Evolutionary conservation across 2,888 invertebrate genomes (phyloP).

Genomic region (Dichetophora obliterata): DNA sequence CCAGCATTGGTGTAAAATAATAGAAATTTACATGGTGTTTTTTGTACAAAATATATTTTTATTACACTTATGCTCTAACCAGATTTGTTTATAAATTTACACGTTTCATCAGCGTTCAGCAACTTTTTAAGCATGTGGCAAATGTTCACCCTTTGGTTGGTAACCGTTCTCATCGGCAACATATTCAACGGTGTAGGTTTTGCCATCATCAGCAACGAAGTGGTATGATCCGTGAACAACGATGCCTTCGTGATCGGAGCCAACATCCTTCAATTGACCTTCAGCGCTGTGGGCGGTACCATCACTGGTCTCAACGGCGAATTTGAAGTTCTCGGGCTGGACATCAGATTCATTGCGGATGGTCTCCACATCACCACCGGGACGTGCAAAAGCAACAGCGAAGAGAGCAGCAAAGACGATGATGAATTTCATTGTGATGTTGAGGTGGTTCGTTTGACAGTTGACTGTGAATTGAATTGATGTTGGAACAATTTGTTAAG

Average conservation of each 20-base stretch:
- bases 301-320: conserved; percentile 70
- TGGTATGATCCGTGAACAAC: conserved; percentile 70
- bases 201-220: conserved; percentile 73
- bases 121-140: conserved; percentile 58
- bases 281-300: conserved; percentile 70
- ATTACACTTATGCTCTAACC: too few species aligned
- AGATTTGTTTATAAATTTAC: too few species aligned
- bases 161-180: conserved; percentile 68
- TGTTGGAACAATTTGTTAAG: neutral
- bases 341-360: conserved; percentile 45
- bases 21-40: too few species aligned
- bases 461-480: neutral
- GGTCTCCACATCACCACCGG: conserved; percentile 50
- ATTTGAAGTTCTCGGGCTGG: conserved; percentile 43
- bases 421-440: conserved; percentile 57
- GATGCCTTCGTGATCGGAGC: conserved; percentile 70
- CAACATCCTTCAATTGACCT: conserved; percentile 71
- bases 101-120: too few species aligned
- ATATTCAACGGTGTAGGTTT: conserved; percentile 72
- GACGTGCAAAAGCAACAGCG: conserved; percentile 50
- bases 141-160: conserved; percentile 67
- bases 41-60: too few species aligned
- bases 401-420: conserved; percentile 55
- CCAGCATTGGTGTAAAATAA: too few species aligned
- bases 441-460: neutral